phyloP scores from a whole-genome alignment of 2,113 vertebrate genomes.

The Epinephelus lanceolatus region DNA sequence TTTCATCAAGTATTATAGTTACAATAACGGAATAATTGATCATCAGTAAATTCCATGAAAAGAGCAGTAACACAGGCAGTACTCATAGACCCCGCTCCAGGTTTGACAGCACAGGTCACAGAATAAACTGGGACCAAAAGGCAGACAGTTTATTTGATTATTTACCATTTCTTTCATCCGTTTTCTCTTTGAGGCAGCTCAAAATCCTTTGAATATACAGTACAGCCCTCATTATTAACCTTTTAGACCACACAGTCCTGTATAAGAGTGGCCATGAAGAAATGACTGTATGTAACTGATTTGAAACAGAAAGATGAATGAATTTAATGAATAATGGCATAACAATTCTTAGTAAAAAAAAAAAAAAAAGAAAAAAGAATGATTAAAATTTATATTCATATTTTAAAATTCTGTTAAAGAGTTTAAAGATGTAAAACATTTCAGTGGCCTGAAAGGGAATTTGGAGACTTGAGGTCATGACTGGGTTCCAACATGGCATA shows the following conservation, averaged over 20 bases:
- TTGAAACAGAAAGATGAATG: no score
- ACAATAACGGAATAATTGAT: not conserved
- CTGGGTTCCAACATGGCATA: no score
- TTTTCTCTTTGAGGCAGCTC: not conserved
- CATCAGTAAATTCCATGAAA: not conserved
- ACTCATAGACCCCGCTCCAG: not conserved
- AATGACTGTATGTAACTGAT: not conserved
- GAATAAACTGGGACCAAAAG: not conserved
- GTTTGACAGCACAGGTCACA: not conserved
- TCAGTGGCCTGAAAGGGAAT: not conserved
- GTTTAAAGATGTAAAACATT: no score
- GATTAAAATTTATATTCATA: no score
- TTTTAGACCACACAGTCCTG: not conserved
- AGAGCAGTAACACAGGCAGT: not conserved
- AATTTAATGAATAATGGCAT: not conserved
- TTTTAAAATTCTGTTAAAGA: no score
- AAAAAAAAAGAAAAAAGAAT: no score
- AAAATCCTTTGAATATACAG: not conserved
- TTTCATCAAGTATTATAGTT: not conserved
- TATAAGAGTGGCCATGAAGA: not conserved
- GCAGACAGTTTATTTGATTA: not conserved
- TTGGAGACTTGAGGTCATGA: not conserved
- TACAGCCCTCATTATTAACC: not conserved
- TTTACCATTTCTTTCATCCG: not conserved
- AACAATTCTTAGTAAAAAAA: not conserved